These are phyloP conservation scores for Sebastes schlegelii DNA, from an alignment of 2,113 vertebrate genomes.

Conservation along the genomic window DNA sequence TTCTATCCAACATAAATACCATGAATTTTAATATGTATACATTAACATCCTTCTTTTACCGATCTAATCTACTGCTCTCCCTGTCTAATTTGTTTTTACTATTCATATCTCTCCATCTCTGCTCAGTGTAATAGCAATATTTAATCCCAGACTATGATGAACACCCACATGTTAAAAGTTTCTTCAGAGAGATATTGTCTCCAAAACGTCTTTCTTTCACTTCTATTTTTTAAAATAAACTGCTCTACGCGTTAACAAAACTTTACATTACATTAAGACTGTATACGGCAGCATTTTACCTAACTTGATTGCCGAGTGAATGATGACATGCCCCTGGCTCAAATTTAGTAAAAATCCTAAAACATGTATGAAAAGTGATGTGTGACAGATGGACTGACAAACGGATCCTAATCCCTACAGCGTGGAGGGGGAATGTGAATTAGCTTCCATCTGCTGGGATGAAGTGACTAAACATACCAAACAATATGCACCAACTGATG, in stretches of 20 bases:
- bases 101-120: neutral
- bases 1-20: neutral
- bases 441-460: conserved; percentile 43
- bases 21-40: neutral
- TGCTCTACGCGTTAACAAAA: conserved; percentile 26
- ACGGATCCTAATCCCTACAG: conserved; percentile 32
- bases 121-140: neutral
- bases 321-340: neutral
- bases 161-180: neutral
- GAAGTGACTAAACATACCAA: conserved; percentile 12
- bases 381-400: conserved; percentile 51
- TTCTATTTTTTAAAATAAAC: neutral
- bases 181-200: neutral
- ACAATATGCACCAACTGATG: neutral
- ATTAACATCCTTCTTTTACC: neutral
- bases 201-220: neutral
- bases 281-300: neutral
- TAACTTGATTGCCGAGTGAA: neutral
- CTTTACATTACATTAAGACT: conserved; percentile 8
- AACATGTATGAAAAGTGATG: conserved; percentile 15
- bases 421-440: conserved; percentile 21
- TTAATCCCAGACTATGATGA: neutral
- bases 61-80: neutral
- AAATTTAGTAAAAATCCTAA: conserved; percentile 3
- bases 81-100: neutral